Percentiles rank a stretch among this genome's conserved stretches.
Evolutionary conservation across 2,113 vertebrate species (phyloP).

Genomic region (Heterochromis multidens): DNA sequence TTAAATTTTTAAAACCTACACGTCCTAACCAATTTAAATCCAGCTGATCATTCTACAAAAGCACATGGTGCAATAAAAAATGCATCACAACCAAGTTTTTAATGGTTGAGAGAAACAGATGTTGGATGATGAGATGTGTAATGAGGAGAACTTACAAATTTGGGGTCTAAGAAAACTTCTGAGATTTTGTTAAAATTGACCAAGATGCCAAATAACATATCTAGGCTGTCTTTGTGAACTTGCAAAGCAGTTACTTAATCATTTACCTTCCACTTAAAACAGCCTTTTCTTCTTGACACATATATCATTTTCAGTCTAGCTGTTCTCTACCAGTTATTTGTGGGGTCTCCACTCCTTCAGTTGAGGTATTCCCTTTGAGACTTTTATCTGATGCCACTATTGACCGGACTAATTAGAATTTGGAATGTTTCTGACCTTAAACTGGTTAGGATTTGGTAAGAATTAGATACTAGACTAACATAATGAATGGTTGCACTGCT

Average conservation of each 20-base stretch:
- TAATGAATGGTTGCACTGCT: not conserved
- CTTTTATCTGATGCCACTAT: not conserved
- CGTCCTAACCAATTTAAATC: slow-evolving; percentile 76
- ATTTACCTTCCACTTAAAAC: not conserved
- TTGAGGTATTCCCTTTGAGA: not conserved
- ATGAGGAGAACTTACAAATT: slow-evolving; percentile 29
- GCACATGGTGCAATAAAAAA: slow-evolving; percentile 74
- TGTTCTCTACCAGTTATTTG: not conserved
- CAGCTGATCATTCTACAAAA: slow-evolving; percentile 71
- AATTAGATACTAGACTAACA: not conserved
- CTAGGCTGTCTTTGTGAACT: not conserved
- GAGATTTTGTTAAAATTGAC: not conserved
- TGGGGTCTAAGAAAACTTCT: slow-evolving; percentile 5
- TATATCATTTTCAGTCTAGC: not conserved
- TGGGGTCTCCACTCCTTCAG: not conserved
- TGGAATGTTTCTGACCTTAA: not conserved
- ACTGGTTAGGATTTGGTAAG: not conserved
- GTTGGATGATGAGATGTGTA: not conserved
- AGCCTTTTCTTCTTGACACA: not conserved
- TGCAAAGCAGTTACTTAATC: not conserved
- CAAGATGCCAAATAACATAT: not conserved
- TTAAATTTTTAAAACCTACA: slow-evolving; percentile 75
- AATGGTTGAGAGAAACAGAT: not conserved
- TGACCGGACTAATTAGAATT: not conserved
- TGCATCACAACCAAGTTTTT: slow-evolving; percentile 62